Evolutionary conservation across 1,140 invertebrate genomes (phyloP).

Genomic region (Potamilus streckersoni): DNA sequence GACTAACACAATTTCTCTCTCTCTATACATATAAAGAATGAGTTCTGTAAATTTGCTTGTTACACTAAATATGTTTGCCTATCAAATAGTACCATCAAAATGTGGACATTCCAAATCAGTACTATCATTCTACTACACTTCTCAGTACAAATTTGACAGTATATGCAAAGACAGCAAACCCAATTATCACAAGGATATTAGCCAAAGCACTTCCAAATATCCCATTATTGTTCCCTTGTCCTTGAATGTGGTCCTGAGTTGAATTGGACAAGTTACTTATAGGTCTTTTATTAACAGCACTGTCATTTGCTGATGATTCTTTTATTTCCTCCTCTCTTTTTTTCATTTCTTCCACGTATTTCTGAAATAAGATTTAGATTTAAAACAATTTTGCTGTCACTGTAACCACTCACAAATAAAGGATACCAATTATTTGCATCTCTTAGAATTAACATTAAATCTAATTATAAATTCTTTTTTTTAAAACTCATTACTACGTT

Average conservation of each 20-base stretch:
- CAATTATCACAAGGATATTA: constrained; percentile 83
- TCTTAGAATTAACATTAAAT: too few species aligned
- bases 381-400: neutral
- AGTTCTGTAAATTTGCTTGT: too few species aligned
- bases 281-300: constrained; percentile 8
- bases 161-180: constrained; percentile 87
- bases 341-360: constrained; percentile 70
- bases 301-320: constrained; percentile 30
- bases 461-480: too few species aligned
- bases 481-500: too few species aligned
- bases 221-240: constrained; percentile 72
- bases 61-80: too few species aligned
- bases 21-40: too few species aligned
- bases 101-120: neutral
- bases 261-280: constrained; percentile 28
- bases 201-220: constrained; percentile 79
- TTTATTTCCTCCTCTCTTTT: constrained; percentile 53
- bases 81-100: too few species aligned
- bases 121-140: constrained; percentile 64
- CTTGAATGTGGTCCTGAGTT: constrained; percentile 22
- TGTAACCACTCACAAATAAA: neutral
- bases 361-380: constrained; percentile 43
- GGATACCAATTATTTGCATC: neutral
- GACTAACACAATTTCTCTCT: too few species aligned
- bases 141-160: constrained; percentile 86